Evolutionary conservation across 2,888 invertebrate genomes (phyloP).

Genomic region (Trachelus troglodyta): DNA sequence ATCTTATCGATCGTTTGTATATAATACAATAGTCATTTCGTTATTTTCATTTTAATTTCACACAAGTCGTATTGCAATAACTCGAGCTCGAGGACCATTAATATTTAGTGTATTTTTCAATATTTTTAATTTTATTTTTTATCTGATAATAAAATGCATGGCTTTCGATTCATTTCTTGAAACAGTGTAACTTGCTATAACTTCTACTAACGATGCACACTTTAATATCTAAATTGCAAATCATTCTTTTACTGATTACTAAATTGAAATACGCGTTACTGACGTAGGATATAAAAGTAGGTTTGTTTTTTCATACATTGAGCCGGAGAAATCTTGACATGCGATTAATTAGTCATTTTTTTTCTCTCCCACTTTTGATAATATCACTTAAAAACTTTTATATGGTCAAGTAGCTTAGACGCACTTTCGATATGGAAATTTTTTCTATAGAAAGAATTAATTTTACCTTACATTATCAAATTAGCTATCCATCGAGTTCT

Average conservation of each 20-base stretch:
- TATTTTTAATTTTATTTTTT: not conserved
- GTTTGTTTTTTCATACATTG: not conserved
- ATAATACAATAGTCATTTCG: not conserved
- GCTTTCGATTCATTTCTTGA: not conserved
- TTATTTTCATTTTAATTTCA: not conserved
- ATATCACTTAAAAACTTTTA: too few relatives aligned
- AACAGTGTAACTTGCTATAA: not conserved
- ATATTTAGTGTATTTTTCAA: not conserved
- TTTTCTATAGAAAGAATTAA: not conserved
- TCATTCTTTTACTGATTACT: not conserved
- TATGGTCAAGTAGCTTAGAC: too few relatives aligned
- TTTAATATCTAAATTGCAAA: too few relatives aligned
- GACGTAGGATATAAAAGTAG: not conserved
- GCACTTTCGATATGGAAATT: not conserved
- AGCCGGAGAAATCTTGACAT: too few relatives aligned
- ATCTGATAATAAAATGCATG: too few relatives aligned
- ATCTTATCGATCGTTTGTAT: not conserved
- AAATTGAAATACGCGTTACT: not conserved
- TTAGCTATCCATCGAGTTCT: not conserved
- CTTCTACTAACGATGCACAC: too few relatives aligned
- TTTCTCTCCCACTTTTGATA: too few relatives aligned
- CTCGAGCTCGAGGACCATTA: not conserved
- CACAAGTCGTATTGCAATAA: not conserved
- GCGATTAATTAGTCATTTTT: too few relatives aligned
- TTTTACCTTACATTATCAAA: not conserved